phyloP scores from a whole-genome alignment of 2,888 invertebrate species.

The Smittia aterrima region DNA sequence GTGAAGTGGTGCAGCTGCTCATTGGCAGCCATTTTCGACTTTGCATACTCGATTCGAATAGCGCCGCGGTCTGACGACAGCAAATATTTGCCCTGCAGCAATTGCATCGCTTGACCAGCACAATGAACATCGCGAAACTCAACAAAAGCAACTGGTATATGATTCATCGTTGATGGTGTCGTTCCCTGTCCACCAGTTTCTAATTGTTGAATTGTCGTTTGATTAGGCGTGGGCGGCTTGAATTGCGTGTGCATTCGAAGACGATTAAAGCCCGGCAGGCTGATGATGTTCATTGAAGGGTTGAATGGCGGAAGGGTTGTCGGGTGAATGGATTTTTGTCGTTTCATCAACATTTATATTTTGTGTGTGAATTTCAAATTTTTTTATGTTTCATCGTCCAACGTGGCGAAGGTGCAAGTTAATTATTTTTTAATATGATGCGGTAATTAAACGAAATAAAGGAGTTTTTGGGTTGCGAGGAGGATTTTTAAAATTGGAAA shows the following conservation, averaged over 20 bases:
- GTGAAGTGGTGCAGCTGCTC: slow-evolving; percentile 46
- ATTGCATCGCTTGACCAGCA: slow-evolving; percentile 88
- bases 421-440: slow-evolving; percentile 13
- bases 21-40: slow-evolving; percentile 95
- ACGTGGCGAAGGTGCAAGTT: slow-evolving; percentile 6
- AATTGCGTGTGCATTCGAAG: slow-evolving; percentile 87
- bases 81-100: slow-evolving; percentile 93
- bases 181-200: slow-evolving; percentile 31
- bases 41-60: slow-evolving; percentile 98
- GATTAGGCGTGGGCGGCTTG: slow-evolving; percentile 23
- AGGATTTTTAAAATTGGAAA: neutral
- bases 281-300: slow-evolving; percentile 51
- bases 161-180: slow-evolving; percentile 19
- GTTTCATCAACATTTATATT: neutral
- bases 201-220: slow-evolving; percentile 33
- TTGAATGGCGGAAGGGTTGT: neutral
- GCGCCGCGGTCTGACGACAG: slow-evolving; percentile 95
- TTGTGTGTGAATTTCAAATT: slow-evolving; percentile 25
- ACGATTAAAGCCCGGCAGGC: slow-evolving; percentile 97
- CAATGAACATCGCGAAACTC: slow-evolving; percentile 92
- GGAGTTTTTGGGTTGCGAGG: neutral
- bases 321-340: neutral
- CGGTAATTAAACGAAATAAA: neutral
- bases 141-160: slow-evolving; percentile 72
- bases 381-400: slow-evolving; percentile 18